phyloP scores from a whole-genome alignment of 2,113 vertebrate species.

The Neodontobutis hainanensis region DNA sequence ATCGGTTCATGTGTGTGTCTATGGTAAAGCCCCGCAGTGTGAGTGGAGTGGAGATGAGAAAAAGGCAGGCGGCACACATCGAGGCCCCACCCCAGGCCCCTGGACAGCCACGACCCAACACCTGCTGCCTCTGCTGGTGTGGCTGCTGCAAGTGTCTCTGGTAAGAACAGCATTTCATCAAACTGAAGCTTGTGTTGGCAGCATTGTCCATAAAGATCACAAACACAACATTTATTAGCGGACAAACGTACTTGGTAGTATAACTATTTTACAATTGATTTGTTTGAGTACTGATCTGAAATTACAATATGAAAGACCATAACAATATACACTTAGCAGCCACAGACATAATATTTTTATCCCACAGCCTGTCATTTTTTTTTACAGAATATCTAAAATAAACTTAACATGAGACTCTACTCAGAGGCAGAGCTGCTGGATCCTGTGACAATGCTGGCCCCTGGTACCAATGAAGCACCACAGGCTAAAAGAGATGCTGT shows the following conservation, averaged over 20 bases:
- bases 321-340: too few relatives aligned
- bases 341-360: too few relatives aligned
- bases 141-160: slow-evolving; percentile 85
- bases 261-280: too few relatives aligned
- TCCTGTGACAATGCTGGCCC: background rate
- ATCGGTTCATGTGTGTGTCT: slow-evolving; percentile 4
- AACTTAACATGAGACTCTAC: background rate
- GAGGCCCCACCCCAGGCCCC: slow-evolving; percentile 80
- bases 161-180: slow-evolving; percentile 54
- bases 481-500: background rate
- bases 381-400: background rate
- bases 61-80: slow-evolving; percentile 83
- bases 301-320: too few relatives aligned
- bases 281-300: too few relatives aligned
- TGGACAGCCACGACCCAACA: slow-evolving; percentile 79
- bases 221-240: too few relatives aligned
- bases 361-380: background rate
- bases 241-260: too few relatives aligned
- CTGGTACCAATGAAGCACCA: background rate
- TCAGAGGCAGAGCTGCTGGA: background rate
- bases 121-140: slow-evolving; percentile 84
- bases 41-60: slow-evolving; percentile 83
- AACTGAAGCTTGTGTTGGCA: background rate
- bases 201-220: background rate
- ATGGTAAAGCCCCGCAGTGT: slow-evolving; percentile 72